These are phyloP conservation scores for Xestia sexstrigata DNA, from an alignment of 2,888 invertebrate species.

Conservation along the genomic window DNA sequence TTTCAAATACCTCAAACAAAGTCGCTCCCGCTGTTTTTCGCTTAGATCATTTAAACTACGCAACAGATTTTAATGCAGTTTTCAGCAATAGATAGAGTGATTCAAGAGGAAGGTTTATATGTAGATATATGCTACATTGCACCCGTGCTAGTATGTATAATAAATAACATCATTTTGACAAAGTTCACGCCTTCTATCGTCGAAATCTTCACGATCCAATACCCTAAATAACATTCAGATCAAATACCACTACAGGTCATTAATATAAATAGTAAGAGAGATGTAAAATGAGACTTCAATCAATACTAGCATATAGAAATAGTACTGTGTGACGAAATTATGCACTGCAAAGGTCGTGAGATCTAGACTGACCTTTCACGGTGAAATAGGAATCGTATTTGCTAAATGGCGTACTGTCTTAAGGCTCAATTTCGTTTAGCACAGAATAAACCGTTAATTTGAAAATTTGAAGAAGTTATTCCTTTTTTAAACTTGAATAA, in stretches of 20 bases:
- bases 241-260: background rate
- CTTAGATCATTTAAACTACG: too few species aligned
- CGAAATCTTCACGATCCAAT: background rate
- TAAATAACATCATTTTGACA: background rate
- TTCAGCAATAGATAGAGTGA: too few species aligned
- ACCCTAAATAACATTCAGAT: background rate
- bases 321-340: constrained; percentile 17
- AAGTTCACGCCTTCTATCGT: background rate
- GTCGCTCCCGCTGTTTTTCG: too few species aligned
- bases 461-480: background rate
- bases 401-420: background rate
- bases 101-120: too few species aligned
- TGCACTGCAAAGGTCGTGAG: constrained; percentile 8
- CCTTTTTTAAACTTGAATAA: background rate
- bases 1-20: too few species aligned
- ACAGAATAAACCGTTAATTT: background rate
- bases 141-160: too few species aligned
- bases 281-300: constrained; percentile 24
- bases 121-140: too few species aligned
- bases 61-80: too few species aligned
- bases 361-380: constrained; percentile 21
- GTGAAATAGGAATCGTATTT: background rate
- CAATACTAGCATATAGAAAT: constrained; percentile 23
- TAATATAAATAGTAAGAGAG: constrained; percentile 5
- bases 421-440: background rate